Percentiles rank a stretch among this genome's conserved stretches.
These are phyloP conservation scores for Remorina albescens DNA, from an alignment of 2,797 vertebrate species.

Conservation along the genomic window DNA sequence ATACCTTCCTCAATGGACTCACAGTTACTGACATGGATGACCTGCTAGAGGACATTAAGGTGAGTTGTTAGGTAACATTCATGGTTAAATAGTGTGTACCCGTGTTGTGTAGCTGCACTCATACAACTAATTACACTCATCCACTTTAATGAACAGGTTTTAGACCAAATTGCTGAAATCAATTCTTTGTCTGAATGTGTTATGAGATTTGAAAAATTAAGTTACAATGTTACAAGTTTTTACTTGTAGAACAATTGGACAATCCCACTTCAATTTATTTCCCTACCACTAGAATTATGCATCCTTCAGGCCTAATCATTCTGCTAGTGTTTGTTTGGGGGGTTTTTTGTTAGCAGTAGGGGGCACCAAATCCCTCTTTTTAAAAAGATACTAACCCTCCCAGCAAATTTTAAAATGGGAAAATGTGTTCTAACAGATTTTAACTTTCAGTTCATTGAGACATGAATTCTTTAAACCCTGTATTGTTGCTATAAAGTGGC, in stretches of 20 bases:
- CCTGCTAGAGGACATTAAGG: constrained; percentile 98
- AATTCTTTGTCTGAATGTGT: not conserved
- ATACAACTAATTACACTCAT: too few relatives aligned
- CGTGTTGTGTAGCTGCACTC: not conserved
- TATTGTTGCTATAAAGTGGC: not conserved
- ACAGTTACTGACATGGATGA: constrained; percentile 98
- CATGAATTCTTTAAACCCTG: not conserved
- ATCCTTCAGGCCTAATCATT: too few relatives aligned
- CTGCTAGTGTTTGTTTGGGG: not conserved
- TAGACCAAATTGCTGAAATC: not conserved
- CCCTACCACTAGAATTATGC: too few relatives aligned
- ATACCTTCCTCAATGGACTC: constrained; percentile 96
- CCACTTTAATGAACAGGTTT: not conserved
- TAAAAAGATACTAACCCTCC: not conserved
- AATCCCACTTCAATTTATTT: too few relatives aligned
- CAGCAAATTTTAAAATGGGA: not conserved
- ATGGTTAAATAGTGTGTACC: not conserved
- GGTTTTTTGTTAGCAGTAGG: not conserved
- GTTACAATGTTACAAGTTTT: not conserved
- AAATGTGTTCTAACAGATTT: not conserved
- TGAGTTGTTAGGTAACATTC: constrained; percentile 56
- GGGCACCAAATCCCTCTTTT: not conserved
- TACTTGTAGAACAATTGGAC: not conserved
- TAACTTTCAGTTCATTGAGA: not conserved
- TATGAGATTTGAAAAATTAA: too few relatives aligned